A percentile compares a stretch with the other conserved stretches of the same genome.
Conservation (phyloP, 2,113 vertebrate species). For the Uria aalge region DNA sequence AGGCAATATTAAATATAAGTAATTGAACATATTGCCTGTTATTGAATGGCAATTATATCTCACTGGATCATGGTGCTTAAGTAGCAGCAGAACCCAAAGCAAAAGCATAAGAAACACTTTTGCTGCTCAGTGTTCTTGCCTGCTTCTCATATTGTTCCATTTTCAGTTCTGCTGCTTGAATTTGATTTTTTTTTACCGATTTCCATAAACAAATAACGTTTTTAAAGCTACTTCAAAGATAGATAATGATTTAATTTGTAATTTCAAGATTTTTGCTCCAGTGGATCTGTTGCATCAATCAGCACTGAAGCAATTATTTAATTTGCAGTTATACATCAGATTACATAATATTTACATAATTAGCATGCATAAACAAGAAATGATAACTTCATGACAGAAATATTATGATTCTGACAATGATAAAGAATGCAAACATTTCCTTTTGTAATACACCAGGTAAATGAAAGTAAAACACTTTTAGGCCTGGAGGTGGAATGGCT, state of each 20-base stretch:
- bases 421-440: background rate
- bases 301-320: constrained; percentile 23
- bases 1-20: background rate
- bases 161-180: background rate
- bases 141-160: background rate
- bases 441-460: background rate
- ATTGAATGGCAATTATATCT: background rate
- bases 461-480: background rate
- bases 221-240: constrained; percentile 16
- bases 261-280: constrained; percentile 7
- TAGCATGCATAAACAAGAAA: background rate
- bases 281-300: background rate
- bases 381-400: background rate
- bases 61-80: background rate
- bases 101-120: background rate
- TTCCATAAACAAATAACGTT: background rate
- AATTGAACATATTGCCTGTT: background rate
- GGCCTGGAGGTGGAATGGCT: background rate
- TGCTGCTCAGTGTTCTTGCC: background rate
- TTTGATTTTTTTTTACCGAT: background rate
- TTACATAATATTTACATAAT: constrained; percentile 54
- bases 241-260: constrained; percentile 3
- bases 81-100: background rate
- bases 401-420: background rate
- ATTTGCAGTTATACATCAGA: constrained; percentile 14